Base-by-base conservation (phyloP, 1,140 invertebrate species). In the Atopsyche davidsoni region DNA sequence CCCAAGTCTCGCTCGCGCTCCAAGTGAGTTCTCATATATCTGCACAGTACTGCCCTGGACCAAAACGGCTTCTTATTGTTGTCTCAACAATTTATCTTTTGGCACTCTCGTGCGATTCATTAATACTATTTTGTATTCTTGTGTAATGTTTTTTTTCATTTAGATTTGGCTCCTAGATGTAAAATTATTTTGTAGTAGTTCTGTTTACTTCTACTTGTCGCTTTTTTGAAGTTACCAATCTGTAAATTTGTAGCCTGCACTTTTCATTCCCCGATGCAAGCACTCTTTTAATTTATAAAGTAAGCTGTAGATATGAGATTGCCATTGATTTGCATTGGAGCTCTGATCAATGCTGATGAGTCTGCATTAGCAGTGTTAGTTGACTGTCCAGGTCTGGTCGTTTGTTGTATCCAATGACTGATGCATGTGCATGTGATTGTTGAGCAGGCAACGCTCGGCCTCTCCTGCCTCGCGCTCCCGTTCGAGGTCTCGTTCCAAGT, bases 1-100 rank as follows among this genome's bases (percentile, higher is more conserved):
- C 62, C 80, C 40, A 85, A 85, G 36, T 83, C 83, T 41, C 67
- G 76, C 39, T 85, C 83, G 39, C 66, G 77, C 49, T 81, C 70
- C 40, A 73, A 73, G 71, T 73, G 50, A 73, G 70, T 72, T 47
- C 24, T 38, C 3, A 16, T 22, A 18, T 28, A 13, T 42, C 50
- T 31, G 22, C 34, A 28, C 14, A 41, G 18, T 39, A 10, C 28
- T 17, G 17, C 17, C 35, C 9, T 39, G 17, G 40, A 36, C 28
- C 36, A 24, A 16, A 36, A 36, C 14, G 18, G 14, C 34, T 50
- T 46, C 31, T 35, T 56, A 51, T 62, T 18, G 34, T 56, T 36
- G 2, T 34, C 6, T 39, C 21, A 11, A 35, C 22, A 64, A 61
- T 63, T 62, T 64, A 65, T 45, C 54, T 25, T 39, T 53, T 51